Percentiles rank a stretch among this genome's conserved stretches.
phyloP scores from a whole-genome alignment of 2,113 vertebrate genomes.

The Python bivittatus region DNA sequence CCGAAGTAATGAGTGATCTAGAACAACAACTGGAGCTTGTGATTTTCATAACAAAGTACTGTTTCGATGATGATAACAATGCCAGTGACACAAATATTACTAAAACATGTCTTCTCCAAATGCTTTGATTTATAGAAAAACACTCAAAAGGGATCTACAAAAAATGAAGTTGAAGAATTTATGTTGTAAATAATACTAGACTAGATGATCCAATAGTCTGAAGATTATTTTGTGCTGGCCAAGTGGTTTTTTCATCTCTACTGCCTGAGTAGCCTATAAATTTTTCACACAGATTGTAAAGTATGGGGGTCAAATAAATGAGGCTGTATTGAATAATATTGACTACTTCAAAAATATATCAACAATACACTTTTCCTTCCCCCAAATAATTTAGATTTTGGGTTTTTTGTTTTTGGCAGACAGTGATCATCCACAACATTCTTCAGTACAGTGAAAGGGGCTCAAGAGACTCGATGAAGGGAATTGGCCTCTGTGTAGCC shows the following conservation, averaged over 20 bases:
- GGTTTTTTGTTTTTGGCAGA: conserved; percentile 64
- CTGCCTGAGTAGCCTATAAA: no score
- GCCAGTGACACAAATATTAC: background rate
- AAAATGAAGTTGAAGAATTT: background rate
- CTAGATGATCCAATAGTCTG: background rate
- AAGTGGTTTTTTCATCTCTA: background rate
- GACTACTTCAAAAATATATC: background rate
- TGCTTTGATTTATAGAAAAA: background rate
- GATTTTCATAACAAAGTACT: background rate
- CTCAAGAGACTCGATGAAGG: conserved; percentile 40
- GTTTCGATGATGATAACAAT: background rate
- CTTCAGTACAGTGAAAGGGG: conserved; percentile 62
- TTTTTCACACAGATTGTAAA: background rate
- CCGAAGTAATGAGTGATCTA: background rate
- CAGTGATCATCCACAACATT: conserved; percentile 75
- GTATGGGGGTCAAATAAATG: background rate
- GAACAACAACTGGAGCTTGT: background rate
- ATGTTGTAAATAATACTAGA: background rate
- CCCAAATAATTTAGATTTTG: background rate
- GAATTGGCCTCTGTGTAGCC: conserved; percentile 73
- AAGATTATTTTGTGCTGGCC: background rate
- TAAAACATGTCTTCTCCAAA: background rate
- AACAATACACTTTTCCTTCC: background rate
- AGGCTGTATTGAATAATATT: background rate
- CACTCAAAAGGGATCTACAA: background rate